Base-by-base conservation (phyloP, 1,140 invertebrate species). In the Drosophila neocordata region DNA sequence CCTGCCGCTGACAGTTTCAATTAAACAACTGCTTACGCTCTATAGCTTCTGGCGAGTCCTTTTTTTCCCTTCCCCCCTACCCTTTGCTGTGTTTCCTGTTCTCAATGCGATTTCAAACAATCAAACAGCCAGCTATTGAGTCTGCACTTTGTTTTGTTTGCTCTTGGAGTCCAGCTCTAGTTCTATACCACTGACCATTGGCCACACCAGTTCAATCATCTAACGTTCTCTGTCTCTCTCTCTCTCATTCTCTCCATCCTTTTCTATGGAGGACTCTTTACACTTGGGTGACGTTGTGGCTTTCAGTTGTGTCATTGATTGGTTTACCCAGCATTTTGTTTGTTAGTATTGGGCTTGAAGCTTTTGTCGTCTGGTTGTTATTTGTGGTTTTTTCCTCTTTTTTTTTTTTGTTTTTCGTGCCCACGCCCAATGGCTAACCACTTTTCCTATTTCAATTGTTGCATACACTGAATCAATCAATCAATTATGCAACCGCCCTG, bases 301-400 rank as follows among this genome's bases (percentile, higher is more conserved):
- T 82, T 87, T 88, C 65, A 88, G 75, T 87, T 87, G 79, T 79
- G 75, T 69, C 82, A 87, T 82, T 87, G 83, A 88, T 88, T 87
- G 83, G 83, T 87, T 85, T 88, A 67, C 76, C 82, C 74, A 82
- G 74, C 70, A 82, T 82, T 85, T 76, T 87, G 83, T 82, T 85
- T 85, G 83, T 76, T 84, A 65, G 74, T 74, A 27, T 66, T 74
- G 79, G 41, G 74, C 73, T 82, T 67, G 38, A 64, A 62, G 38
- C 44, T 59, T 60, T 55, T 20, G 66, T 67, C 41, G 64, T 62
- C 34, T 59, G 59, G 62, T 69, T 11, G 44, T 48, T 61, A 64
- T 58, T 58, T 85, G 82, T 38, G 74, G 73, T 85, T 73, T 74
- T 65, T 60, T 73, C 68, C 60, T 70, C 65, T 85, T 69, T 74